A percentile compares a stretch with the other conserved stretches of the same genome.
These are phyloP conservation scores for Catocala sponsa DNA, from an alignment of 2,888 invertebrate species.

Conservation along the genomic window DNA sequence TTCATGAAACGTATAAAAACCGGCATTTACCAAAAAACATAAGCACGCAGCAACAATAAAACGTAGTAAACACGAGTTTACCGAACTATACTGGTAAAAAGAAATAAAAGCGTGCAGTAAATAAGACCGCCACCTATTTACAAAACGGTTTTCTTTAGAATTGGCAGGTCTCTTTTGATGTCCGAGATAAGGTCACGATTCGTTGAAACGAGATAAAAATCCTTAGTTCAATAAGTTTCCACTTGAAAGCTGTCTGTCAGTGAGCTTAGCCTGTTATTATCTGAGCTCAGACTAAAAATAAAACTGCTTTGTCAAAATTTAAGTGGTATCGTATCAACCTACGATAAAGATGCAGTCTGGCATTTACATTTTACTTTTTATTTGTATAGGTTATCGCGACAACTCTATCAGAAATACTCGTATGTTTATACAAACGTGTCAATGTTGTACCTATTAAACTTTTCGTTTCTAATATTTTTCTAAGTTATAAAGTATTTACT, in stretches of 20 bases:
- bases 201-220: slow-evolving; percentile 32
- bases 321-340: not conserved
- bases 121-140: slow-evolving; percentile 35
- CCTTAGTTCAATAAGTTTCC: slow-evolving; percentile 12
- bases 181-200: slow-evolving; percentile 29
- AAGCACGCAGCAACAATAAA: slow-evolving; percentile 43
- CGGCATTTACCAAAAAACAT: slow-evolving; percentile 32
- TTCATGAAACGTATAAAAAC: slow-evolving; percentile 29
- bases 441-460: too few relatives aligned
- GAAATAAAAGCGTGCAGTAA: slow-evolving; percentile 40
- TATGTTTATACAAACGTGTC: too few relatives aligned
- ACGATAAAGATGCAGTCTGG: not conserved
- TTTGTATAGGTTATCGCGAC: too few relatives aligned
- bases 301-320: not conserved
- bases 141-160: slow-evolving; percentile 21
- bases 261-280: slow-evolving; percentile 16
- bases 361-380: not conserved
- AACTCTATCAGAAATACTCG: too few relatives aligned
- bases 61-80: slow-evolving; percentile 45
- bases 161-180: slow-evolving; percentile 34
- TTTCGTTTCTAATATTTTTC: too few relatives aligned
- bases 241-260: slow-evolving; percentile 18
- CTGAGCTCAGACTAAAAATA: slow-evolving; percentile 6
- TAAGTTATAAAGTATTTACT: too few relatives aligned
- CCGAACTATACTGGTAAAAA: slow-evolving; percentile 39